Evolutionary conservation across 2,113 vertebrate genomes (phyloP).

Genomic region (Mesembrinibis cayennensis): DNA sequence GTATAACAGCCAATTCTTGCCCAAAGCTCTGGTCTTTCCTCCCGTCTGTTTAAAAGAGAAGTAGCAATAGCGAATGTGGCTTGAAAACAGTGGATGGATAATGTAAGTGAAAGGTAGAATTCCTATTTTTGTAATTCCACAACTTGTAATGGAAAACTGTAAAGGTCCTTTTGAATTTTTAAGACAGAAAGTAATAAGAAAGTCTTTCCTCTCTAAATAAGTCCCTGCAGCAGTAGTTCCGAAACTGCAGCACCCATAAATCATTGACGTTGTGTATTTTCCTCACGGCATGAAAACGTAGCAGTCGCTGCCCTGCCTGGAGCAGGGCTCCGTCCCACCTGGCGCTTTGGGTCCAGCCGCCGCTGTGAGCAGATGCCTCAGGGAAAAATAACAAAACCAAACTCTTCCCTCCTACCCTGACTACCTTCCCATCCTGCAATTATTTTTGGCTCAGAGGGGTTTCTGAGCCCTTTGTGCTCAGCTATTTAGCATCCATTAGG

Average conservation of each 20-base stretch:
- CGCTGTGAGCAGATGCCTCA: not conserved
- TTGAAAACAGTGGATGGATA: not conserved
- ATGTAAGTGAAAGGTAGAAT: not conserved
- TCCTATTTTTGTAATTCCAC: not conserved
- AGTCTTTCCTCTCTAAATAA: not conserved
- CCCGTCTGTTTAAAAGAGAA: not conserved
- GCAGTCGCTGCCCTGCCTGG: not conserved
- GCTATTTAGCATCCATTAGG: not conserved
- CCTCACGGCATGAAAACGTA: rapidly evolving
- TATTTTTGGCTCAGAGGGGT: not conserved
- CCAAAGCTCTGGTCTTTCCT: not conserved
- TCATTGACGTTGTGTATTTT: not conserved
- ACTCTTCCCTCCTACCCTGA: not conserved
- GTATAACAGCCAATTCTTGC: not conserved
- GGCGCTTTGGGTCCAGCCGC: not conserved
- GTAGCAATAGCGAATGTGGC: not conserved
- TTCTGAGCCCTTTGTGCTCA: not conserved
- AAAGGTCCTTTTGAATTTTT: not conserved
- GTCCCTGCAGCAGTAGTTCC: not conserved
- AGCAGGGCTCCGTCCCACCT: not conserved
- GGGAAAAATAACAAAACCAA: not conserved
- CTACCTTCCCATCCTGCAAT: not conserved
- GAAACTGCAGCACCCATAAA: not conserved
- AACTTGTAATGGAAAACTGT: not conserved
- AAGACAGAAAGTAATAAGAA: not conserved